Conservation (phyloP, 2,797 vertebrate genomes). For the Xenopus petersii region DNA sequence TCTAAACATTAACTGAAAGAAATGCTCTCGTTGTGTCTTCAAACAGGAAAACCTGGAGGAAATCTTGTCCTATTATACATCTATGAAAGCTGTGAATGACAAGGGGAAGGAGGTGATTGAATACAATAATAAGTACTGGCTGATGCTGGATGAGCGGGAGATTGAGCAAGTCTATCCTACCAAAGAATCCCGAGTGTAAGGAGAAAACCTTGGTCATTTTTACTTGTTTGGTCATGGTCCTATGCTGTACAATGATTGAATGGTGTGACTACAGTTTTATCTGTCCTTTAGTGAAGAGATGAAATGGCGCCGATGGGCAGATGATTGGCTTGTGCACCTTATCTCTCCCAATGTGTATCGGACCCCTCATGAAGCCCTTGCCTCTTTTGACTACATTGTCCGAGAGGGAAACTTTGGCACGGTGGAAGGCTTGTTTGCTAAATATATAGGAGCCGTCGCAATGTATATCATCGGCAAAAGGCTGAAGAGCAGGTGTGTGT, state of each 20-base stretch:
- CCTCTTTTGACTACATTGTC: slow-evolving; percentile 96
- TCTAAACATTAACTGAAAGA: too few species aligned
- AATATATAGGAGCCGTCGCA: slow-evolving; percentile 87
- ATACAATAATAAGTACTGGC: slow-evolving; percentile 94
- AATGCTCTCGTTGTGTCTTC: not conserved
- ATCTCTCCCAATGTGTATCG: slow-evolving; percentile 97
- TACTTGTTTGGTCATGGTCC: too few species aligned
- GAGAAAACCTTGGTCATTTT: too few species aligned
- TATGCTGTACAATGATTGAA: too few species aligned
- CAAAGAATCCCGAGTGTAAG: slow-evolving; percentile 82
- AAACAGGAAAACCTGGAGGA: slow-evolving; percentile 77
- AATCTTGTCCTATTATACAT: slow-evolving; percentile 81
- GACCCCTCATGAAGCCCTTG: slow-evolving; percentile 80
- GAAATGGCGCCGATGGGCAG: slow-evolving; percentile 92
- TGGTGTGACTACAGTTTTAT: not conserved
- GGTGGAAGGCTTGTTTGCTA: slow-evolving; percentile 85
- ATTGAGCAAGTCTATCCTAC: slow-evolving; percentile 67
- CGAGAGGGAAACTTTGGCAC: slow-evolving; percentile 88
- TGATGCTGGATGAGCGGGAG: slow-evolving; percentile 85
- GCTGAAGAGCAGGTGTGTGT: slow-evolving; percentile 81
- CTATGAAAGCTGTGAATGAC: slow-evolving; percentile 77
- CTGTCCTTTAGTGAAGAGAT: slow-evolving; percentile 83
- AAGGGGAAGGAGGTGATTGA: slow-evolving; percentile 83
- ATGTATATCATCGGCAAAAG: slow-evolving; percentile 92
- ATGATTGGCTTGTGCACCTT: slow-evolving; percentile 93